A percentile compares a stretch with the other conserved stretches of the same genome.
Conservation (phyloP, 2,888 invertebrate genomes). For the Pachydiplax longipennis region DNA sequence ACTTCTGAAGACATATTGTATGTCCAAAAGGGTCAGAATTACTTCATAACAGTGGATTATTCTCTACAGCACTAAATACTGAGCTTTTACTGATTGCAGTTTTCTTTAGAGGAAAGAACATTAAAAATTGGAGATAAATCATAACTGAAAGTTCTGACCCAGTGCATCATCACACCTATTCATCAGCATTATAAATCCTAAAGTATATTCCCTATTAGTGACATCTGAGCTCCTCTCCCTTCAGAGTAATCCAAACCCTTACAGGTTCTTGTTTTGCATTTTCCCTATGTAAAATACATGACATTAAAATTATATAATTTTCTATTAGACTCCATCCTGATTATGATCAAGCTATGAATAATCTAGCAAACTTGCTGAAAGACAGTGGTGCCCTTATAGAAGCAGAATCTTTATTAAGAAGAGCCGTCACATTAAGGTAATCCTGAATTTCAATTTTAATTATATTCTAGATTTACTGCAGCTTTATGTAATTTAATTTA, state of each 20-base stretch:
- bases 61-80: too few species aligned
- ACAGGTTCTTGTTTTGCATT: too few species aligned
- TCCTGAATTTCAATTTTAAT: conserved; percentile 48
- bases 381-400: conserved; percentile 72
- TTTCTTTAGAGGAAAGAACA: too few species aligned
- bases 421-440: conserved; percentile 78
- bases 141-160: too few species aligned
- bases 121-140: too few species aligned
- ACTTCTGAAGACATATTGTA: too few species aligned
- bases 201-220: too few species aligned
- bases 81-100: too few species aligned
- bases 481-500: not conserved
- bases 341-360: conserved; percentile 94
- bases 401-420: conserved; percentile 75
- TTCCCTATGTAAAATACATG: not conserved
- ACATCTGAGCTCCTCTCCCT: too few species aligned
- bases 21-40: not conserved
- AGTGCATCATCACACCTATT: too few species aligned
- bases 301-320: not conserved
- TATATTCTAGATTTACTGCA: conserved; percentile 4
- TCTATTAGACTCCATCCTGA: conserved; percentile 72
- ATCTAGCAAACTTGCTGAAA: conserved; percentile 85
- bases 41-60: not conserved
- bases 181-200: too few species aligned
- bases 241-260: too few species aligned